Percentiles rank a stretch among this genome's conserved stretches.
Conservation (phyloP, 2,113 vertebrate species). For the Cheilinus undulatus region DNA sequence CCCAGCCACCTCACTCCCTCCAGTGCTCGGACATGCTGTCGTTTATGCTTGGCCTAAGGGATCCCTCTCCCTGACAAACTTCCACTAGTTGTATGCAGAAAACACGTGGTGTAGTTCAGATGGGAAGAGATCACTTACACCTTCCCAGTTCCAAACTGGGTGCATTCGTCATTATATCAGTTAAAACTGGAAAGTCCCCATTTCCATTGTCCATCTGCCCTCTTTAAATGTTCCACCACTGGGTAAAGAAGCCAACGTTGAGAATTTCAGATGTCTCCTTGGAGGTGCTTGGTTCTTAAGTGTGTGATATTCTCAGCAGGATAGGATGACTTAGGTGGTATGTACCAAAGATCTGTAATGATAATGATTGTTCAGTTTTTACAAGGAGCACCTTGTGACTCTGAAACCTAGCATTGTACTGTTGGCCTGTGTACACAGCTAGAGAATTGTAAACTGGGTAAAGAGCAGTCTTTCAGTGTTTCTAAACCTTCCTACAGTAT, state of each 20-base stretch:
- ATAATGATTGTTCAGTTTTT: constrained; percentile 74
- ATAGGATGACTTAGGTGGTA: constrained; percentile 66
- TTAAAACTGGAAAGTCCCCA: constrained; percentile 61
- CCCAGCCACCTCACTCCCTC: constrained; percentile 69
- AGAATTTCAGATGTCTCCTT: constrained; percentile 35
- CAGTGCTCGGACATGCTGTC: constrained; percentile 60
- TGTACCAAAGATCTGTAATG: constrained; percentile 83
- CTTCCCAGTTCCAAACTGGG: constrained; percentile 41
- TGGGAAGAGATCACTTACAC: constrained; percentile 64
- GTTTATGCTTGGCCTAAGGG: constrained; percentile 57
- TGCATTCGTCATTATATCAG: constrained; percentile 41
- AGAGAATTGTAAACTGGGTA: constrained; percentile 46
- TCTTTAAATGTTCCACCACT: constrained; percentile 35
- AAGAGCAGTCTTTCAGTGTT: constrained; percentile 65
- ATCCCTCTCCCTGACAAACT: constrained; percentile 42
- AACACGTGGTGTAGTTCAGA: constrained; percentile 54
- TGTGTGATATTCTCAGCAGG: constrained; percentile 54
- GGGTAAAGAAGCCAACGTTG: constrained; percentile 32
- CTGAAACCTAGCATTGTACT: constrained; percentile 50
- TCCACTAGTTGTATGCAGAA: constrained; percentile 57
- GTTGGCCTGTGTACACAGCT: constrained; percentile 52
- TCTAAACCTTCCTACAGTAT: constrained; percentile 57
- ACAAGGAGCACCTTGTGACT: constrained; percentile 43
- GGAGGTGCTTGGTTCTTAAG: constrained; percentile 64
- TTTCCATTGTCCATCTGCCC: constrained; percentile 20